These are phyloP conservation scores for Battus philenor DNA, from an alignment of 1,140 invertebrate species.

Conservation along the genomic window DNA sequence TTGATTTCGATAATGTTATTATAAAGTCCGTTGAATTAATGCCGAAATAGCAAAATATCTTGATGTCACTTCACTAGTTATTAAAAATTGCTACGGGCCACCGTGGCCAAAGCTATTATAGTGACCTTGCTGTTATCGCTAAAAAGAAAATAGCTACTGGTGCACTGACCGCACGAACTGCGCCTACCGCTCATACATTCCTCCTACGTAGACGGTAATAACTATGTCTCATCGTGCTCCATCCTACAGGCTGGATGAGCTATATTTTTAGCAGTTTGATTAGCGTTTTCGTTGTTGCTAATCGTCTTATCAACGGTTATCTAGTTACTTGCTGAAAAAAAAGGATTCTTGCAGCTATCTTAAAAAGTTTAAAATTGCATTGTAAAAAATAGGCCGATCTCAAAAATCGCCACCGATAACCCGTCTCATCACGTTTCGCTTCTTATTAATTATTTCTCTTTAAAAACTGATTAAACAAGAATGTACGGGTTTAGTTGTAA, in stretches of 20 bases:
- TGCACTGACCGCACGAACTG: slow-evolving; percentile 45
- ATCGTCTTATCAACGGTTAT: too few species aligned
- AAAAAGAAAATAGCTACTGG: slow-evolving; percentile 50
- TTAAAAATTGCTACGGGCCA: slow-evolving; percentile 40
- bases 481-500: too few species aligned
- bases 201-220: slow-evolving; percentile 27
- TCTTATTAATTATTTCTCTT: too few species aligned
- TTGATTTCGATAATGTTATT: not conserved
- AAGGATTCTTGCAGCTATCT: too few species aligned
- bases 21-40: not conserved
- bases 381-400: too few species aligned
- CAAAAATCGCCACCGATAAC: too few species aligned
- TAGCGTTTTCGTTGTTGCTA: not conserved
- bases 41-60: too few species aligned
- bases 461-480: too few species aligned
- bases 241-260: not conserved
- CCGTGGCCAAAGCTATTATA: slow-evolving; percentile 59
- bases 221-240: slow-evolving; percentile 17
- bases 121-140: slow-evolving; percentile 61
- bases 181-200: slow-evolving; percentile 21
- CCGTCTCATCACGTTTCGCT: too few species aligned
- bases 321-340: too few species aligned
- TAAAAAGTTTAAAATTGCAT: too few species aligned
- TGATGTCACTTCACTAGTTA: slow-evolving; percentile 29
- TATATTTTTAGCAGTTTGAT: not conserved